A percentile compares a stretch with the other conserved stretches of the same genome.
These are phyloP conservation scores for Hydriomena furcata DNA, from an alignment of 2,888 invertebrate genomes.

Conservation along the genomic window DNA sequence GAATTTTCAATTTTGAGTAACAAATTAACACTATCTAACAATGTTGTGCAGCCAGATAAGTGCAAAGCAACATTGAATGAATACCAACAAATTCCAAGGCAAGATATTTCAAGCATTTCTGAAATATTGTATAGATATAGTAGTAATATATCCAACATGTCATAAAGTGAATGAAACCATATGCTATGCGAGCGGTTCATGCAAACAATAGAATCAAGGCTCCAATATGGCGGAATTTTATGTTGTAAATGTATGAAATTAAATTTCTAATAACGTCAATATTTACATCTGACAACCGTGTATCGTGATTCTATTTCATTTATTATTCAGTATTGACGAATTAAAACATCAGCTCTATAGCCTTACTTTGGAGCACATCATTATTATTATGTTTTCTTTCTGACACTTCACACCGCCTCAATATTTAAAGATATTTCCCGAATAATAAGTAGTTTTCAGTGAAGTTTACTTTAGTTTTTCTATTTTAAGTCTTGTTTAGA, in stretches of 20 bases:
- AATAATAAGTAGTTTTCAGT: conserved; percentile 11
- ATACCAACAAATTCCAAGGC: conserved; percentile 2
- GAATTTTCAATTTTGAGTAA: too few relatives aligned
- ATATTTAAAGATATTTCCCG: conserved; percentile 11
- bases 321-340: too few relatives aligned
- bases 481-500: conserved; percentile 68
- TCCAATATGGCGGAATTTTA: conserved; percentile 45
- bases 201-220: conserved; percentile 55
- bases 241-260: conserved; percentile 4
- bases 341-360: too few relatives aligned
- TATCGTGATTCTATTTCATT: too few relatives aligned
- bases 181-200: conserved; percentile 44
- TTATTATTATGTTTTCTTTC: conserved; percentile 7
- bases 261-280: too few relatives aligned
- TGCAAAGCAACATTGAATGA: conserved; percentile 18
- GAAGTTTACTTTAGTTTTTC: conserved; percentile 48
- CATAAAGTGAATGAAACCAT: conserved; percentile 53
- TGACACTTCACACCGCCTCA: conserved; percentile 6
- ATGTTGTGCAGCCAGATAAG: too few relatives aligned
- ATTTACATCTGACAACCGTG: too few relatives aligned
- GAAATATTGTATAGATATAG: conserved; percentile 30
- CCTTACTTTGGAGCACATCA: too few relatives aligned
- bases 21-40: too few relatives aligned
- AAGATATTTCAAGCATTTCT: conserved; percentile 26
- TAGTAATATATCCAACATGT: conserved; percentile 43